Conservation (phyloP, 2,888 invertebrate genomes). For the Atethmia centrago region DNA sequence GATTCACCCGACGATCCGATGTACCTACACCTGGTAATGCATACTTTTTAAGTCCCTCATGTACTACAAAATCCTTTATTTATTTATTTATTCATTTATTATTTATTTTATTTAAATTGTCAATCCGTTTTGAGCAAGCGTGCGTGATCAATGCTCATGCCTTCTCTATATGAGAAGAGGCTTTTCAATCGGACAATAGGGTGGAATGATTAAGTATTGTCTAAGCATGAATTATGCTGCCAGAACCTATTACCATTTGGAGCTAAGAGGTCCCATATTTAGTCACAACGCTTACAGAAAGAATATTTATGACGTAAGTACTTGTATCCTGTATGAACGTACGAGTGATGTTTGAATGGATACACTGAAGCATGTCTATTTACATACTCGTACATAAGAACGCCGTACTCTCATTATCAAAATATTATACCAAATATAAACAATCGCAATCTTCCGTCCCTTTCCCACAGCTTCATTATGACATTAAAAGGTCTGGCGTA, state of each 20-base stretch:
- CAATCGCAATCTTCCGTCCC: constrained; percentile 26
- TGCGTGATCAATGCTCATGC: background rate
- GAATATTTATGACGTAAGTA: background rate
- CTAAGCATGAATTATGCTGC: background rate
- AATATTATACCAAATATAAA: constrained; percentile 28
- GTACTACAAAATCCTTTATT: no score
- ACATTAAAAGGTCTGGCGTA: constrained; percentile 30
- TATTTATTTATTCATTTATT: no score
- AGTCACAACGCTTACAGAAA: background rate
- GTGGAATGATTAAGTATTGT: background rate
- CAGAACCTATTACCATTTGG: background rate
- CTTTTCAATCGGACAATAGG: no score
- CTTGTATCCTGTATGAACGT: background rate
- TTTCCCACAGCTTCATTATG: constrained; percentile 42
- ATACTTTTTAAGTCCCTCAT: no score
- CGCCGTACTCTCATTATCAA: constrained; percentile 12
- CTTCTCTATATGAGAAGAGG: background rate
- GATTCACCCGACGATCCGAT: no score
- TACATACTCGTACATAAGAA: constrained; percentile 13
- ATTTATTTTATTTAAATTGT: no score
- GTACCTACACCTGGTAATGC: no score
- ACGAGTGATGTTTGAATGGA: constrained; percentile 6
- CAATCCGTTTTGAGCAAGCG: no score
- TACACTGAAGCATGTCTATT: constrained; percentile 9
- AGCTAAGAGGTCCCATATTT: background rate